A percentile compares a stretch with the other conserved stretches of the same genome.
Conservation (phyloP, 2,888 invertebrate genomes). For the Meandrusa payeni region DNA sequence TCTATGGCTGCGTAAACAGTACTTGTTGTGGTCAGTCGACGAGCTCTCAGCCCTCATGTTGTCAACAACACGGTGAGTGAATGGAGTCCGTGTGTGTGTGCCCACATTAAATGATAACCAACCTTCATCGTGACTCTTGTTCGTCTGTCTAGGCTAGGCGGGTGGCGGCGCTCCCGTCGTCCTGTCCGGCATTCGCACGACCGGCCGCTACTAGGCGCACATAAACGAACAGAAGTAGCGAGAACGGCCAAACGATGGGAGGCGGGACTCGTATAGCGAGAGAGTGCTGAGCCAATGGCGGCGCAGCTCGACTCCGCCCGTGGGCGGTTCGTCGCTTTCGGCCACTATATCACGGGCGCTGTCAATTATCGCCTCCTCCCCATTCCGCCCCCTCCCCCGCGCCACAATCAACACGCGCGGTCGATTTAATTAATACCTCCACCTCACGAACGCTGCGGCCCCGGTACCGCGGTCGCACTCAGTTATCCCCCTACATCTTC, state of each 20-base stretch:
- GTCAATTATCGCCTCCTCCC: constrained; percentile 32
- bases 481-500: constrained; percentile 17
- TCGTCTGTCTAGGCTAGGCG: too few relatives aligned
- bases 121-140: too few relatives aligned
- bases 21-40: too few relatives aligned
- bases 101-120: too few relatives aligned
- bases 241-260: constrained; percentile 27
- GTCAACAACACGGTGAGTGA: too few relatives aligned
- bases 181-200: constrained; percentile 22
- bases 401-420: constrained; percentile 24
- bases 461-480: constrained; percentile 17
- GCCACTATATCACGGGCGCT: constrained; percentile 37
- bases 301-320: constrained; percentile 33
- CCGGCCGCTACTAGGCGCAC: constrained; percentile 22
- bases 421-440: constrained; percentile 23
- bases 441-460: constrained; percentile 14
- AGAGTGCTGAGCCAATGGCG: constrained; percentile 40
- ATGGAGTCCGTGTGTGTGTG: too few relatives aligned
- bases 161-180: constrained; percentile 7
- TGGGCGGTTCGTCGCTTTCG: constrained; percentile 25
- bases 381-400: constrained; percentile 28
- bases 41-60: too few relatives aligned
- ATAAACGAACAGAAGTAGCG: constrained; percentile 24
- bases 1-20: too few relatives aligned
- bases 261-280: constrained; percentile 22